These are phyloP conservation scores for Haliclona indistincta DNA, from an alignment of 37 sponge, comb jelly and placozoan species.

Conservation along the genomic window DNA sequence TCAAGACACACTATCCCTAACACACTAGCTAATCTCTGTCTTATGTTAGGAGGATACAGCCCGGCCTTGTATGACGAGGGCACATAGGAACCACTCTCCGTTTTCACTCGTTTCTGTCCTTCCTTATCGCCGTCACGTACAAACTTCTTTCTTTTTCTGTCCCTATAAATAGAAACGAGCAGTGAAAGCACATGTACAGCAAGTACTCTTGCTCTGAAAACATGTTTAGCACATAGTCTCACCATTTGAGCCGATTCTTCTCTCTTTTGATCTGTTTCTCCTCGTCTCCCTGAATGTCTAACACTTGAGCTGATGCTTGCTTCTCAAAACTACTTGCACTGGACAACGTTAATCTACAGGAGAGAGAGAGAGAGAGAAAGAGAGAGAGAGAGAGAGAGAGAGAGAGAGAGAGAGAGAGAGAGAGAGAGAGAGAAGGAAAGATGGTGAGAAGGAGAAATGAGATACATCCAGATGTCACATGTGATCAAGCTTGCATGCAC, in stretches of 20 bases:
- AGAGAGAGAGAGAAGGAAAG: too few species aligned
- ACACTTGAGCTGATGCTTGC: slow-evolving; percentile 48
- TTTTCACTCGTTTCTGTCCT: slow-evolving; percentile 71
- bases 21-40: not conserved
- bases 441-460: too few species aligned
- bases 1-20: not conserved
- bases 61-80: slow-evolving; percentile 83
- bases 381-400: too few species aligned
- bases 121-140: slow-evolving; percentile 61
- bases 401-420: too few species aligned
- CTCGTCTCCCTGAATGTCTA: slow-evolving; percentile 83
- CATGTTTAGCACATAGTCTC: not conserved
- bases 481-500: not conserved
- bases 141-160: slow-evolving; percentile 95
- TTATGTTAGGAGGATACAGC: slow-evolving; percentile 31
- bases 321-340: slow-evolving; percentile 37
- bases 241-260: slow-evolving; percentile 37
- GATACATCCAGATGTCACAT: not conserved
- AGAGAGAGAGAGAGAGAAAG: not conserved
- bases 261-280: slow-evolving; percentile 1
- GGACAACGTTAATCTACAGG: slow-evolving; percentile 37
- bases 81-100: slow-evolving; percentile 89
- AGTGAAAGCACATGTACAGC: slow-evolving; percentile 6
- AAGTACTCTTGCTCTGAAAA: not conserved
- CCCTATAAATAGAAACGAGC: slow-evolving; percentile 60